Base-by-base conservation (phyloP, 2,888 invertebrate species). In the Bhutanitis thaidina region DNA sequence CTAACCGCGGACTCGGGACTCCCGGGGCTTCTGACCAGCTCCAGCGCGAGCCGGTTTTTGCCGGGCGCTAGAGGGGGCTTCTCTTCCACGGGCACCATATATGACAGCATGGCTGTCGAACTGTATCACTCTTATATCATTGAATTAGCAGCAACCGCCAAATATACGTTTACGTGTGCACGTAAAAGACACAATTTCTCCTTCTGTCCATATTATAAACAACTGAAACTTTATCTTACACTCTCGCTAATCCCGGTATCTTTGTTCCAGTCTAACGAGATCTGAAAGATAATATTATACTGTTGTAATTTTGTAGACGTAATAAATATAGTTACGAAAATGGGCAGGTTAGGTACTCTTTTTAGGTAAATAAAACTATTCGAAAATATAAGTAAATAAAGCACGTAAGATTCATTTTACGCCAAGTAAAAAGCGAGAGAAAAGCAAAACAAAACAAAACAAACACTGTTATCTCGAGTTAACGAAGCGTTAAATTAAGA, bases 61-160 rank as follows among this genome's bases (percentile, higher is more conserved):
- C 74, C 90, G 60, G 80, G 91, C 76, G 66, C 92, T 61, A 92
- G 91, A 49, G 94, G 93, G 48, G 94, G 93, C 77, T 94, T 94
- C 75, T 94, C 94, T 70, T 94, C 94, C 69, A 93, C 92, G 45
- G 94, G 94, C 65, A 94, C 90, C 93, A 95, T 94, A 77, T 95
- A 94, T 61, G 94, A 94, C 88, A 95, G 89, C 95, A 95, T 95
- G 52, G 74, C 77, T 77, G 75, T 43, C 62, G 51, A 35, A 45
- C 45, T 41, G 15, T 43, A 40, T 43, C 41, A 43, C 53, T 44
- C 30, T 60, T 60, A 61, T 38, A 52, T 29, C 63, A 63, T 62
- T 37, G 56, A 64, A 53, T 35, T 36, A 38, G 38, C 55, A 49
- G 20, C 36, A 45, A 54, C 27, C 47, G 48, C 43, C 49, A 45